Evolutionary conservation across 1,140 invertebrate species (phyloP).

Genomic region (Adelges cooleyi): DNA sequence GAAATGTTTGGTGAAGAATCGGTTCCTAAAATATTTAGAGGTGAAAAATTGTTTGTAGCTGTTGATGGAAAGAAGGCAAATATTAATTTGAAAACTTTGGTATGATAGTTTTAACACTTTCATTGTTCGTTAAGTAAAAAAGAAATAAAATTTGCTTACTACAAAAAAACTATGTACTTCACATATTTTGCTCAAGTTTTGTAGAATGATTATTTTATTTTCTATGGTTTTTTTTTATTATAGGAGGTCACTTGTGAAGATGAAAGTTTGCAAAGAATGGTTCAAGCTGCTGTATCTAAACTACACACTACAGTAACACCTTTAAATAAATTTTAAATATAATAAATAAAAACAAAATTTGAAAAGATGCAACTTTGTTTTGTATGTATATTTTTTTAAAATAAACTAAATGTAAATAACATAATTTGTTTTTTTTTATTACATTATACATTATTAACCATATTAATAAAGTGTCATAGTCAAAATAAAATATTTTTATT

Average conservation of each 20-base stretch:
- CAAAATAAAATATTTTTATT: too few species aligned
- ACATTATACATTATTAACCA: too few species aligned
- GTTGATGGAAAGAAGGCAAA: slow-evolving; percentile 75
- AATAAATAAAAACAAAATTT: neutral
- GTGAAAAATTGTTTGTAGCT: slow-evolving; percentile 72
- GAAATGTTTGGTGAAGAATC: slow-evolving; percentile 92
- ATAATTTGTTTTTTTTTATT: too few species aligned
- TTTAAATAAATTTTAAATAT: neutral
- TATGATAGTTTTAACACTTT: too few species aligned
- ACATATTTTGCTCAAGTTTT: neutral
- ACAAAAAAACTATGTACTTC: neutral
- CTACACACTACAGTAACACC: slow-evolving; percentile 75
- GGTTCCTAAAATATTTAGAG: slow-evolving; percentile 88
- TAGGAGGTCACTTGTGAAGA: slow-evolving; percentile 71
- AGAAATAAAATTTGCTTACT: neutral
- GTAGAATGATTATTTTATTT: too few species aligned
- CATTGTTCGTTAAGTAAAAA: too few species aligned
- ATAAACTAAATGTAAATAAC: too few species aligned
- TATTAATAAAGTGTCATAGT: too few species aligned
- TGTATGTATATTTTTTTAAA: too few species aligned
- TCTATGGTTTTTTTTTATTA: slow-evolving; percentile 42
- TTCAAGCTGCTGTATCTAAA: slow-evolving; percentile 73
- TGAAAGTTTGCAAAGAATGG: slow-evolving; percentile 66
- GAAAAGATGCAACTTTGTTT: too few species aligned
- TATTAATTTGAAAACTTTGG: slow-evolving; percentile 71